phyloP scores from a whole-genome alignment of 92 coral and sea anemone species.

The Anthopleura xanthogrammica region DNA sequence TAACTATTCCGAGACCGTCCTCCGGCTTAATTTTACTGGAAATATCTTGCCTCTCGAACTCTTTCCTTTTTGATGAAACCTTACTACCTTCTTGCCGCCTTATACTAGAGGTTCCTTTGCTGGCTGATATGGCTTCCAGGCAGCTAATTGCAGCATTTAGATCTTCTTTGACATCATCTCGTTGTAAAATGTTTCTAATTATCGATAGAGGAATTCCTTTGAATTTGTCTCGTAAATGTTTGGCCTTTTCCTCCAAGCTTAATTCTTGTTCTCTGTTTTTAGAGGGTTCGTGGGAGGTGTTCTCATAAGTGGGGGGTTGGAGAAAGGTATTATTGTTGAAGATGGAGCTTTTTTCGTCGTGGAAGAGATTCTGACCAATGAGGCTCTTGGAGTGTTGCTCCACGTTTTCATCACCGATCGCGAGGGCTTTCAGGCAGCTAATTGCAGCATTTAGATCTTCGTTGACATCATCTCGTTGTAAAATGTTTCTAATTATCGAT shows the following conservation, averaged over 20 bases:
- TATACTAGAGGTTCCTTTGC: neutral
- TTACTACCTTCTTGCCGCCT: neutral
- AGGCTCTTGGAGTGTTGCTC: too few relatives aligned
- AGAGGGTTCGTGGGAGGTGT: too few relatives aligned
- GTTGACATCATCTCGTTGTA: neutral
- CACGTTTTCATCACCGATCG: too few relatives aligned
- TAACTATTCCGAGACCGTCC: neutral
- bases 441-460: neutral
- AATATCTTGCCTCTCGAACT: too few relatives aligned
- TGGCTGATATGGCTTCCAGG: neutral
- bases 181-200: neutral
- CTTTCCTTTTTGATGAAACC: neutral
- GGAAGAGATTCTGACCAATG: too few relatives aligned
- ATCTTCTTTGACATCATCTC: neutral
- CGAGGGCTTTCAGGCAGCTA: neutral
- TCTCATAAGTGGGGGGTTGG: too few relatives aligned
- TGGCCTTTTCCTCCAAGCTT: neutral
- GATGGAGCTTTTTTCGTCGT: too few relatives aligned
- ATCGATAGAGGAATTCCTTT: neutral
- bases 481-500: neutral
- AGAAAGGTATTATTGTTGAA: too few relatives aligned
- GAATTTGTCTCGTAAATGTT: neutral
- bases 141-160: neutral
- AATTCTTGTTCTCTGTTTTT: neutral
- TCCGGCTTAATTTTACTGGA: neutral